Evolutionary conservation across 1,140 invertebrate species (phyloP).

Genomic region (Diorhabda sublineata): DNA sequence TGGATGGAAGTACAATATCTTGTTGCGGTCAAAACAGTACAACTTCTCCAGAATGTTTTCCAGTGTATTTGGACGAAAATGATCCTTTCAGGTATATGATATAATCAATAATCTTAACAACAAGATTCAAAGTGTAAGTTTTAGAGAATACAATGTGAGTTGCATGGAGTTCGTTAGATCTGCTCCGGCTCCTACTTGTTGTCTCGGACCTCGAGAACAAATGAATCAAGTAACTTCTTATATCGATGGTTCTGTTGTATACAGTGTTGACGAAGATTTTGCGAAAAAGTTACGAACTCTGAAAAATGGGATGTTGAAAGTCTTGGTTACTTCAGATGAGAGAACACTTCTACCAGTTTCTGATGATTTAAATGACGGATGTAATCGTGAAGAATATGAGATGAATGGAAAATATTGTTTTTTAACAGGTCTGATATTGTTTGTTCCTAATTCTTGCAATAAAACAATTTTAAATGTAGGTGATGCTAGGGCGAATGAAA

Average conservation of each 20-base stretch:
- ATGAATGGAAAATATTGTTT: slow-evolving; percentile 73
- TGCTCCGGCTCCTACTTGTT: slow-evolving; percentile 81
- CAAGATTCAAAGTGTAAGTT: background rate
- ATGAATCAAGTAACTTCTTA: slow-evolving; percentile 86
- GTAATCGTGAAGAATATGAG: slow-evolving; percentile 64
- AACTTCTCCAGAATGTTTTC: slow-evolving; percentile 76
- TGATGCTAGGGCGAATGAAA: slow-evolving; percentile 75
- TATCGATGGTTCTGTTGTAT: slow-evolving; percentile 86
- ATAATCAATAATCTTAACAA: background rate
- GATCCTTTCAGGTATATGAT: slow-evolving; percentile 60
- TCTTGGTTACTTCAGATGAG: slow-evolving; percentile 60
- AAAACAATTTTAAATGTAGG: slow-evolving; percentile 50
- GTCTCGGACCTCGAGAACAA: slow-evolving; percentile 79
- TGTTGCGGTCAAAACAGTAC: slow-evolving; percentile 51
- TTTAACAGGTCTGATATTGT: slow-evolving; percentile 52
- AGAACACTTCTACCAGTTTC: slow-evolving; percentile 66
- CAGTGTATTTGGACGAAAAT: slow-evolving; percentile 60
- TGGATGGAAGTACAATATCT: slow-evolving; percentile 61
- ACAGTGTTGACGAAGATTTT: slow-evolving; percentile 62
- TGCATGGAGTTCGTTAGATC: slow-evolving; percentile 84
- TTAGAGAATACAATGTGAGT: slow-evolving; percentile 55
- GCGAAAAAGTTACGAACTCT: slow-evolving; percentile 54
- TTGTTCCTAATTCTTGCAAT: slow-evolving; percentile 4
- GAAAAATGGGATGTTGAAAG: slow-evolving; percentile 57
- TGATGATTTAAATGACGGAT: slow-evolving; percentile 68